Percentiles rank a stretch among this genome's conserved stretches.
phyloP scores from a whole-genome alignment of 2,888 invertebrate species.

The Andrena hattorfiana region DNA sequence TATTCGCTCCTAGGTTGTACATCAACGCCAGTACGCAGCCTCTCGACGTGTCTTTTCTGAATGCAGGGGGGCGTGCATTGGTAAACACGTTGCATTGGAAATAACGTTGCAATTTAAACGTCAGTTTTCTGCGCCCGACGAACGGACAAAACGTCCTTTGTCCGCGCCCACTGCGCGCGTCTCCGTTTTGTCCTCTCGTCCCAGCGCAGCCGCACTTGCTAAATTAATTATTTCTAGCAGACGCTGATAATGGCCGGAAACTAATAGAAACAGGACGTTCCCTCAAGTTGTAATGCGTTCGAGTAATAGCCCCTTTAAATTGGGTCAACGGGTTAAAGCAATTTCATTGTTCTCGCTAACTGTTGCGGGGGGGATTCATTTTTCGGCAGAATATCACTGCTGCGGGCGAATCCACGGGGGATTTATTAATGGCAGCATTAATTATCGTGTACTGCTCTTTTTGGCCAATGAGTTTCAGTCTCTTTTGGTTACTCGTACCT shows the following conservation, averaged over 20 bases:
- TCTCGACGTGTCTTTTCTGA: too few species aligned
- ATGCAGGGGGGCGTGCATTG: too few species aligned
- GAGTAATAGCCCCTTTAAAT: constrained; percentile 37
- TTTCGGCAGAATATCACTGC: constrained; percentile 14
- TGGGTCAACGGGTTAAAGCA: constrained; percentile 44
- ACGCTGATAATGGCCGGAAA: constrained; percentile 25
- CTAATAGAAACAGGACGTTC: constrained; percentile 39
- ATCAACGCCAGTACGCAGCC: too few species aligned
- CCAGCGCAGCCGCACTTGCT: not conserved
- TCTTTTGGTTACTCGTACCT: not conserved
- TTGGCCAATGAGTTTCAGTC: not conserved
- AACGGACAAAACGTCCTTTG: constrained; percentile 1
- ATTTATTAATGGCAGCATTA: constrained; percentile 5
- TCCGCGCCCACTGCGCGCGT: not conserved
- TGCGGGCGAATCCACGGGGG: not conserved
- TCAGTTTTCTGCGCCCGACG: not conserved
- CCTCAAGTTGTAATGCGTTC: constrained; percentile 40
- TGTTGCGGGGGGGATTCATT: constrained; percentile 12
- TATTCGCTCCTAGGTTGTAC: too few species aligned
- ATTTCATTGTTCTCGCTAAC: constrained; percentile 43
- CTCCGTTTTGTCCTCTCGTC: not conserved
- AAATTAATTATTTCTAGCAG: constrained; percentile 30
- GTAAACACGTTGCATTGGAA: not conserved
- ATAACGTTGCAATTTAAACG: constrained; percentile 5
- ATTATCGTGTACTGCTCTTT: not conserved